A percentile compares a stretch with the other conserved stretches of the same genome.
Evolutionary conservation across 1,140 invertebrate genomes (phyloP).

Genomic region (Camponotus floridanus): DNA sequence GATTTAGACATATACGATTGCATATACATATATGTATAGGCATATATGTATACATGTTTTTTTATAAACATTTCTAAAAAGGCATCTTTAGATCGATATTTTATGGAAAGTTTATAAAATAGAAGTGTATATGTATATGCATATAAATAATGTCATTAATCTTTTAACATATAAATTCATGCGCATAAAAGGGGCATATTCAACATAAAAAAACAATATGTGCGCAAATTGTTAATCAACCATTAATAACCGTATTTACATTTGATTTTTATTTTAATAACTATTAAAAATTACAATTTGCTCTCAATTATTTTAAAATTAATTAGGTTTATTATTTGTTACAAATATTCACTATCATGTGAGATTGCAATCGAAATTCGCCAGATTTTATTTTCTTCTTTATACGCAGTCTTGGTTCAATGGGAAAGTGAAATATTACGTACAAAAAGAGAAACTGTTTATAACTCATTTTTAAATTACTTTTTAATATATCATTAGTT

Average conservation of each 20-base stretch:
- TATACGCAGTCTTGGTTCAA: neutral
- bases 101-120: too few species aligned
- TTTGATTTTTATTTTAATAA: constrained; percentile 10
- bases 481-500: neutral
- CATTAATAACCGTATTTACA: too few species aligned
- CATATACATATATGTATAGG: too few species aligned
- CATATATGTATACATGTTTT: too few species aligned
- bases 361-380: neutral
- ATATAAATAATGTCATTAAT: too few species aligned
- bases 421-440: constrained; percentile 7
- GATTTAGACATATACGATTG: neutral
- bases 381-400: neutral
- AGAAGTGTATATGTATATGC: too few species aligned
- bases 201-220: too few species aligned
- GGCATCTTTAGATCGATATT: too few species aligned
- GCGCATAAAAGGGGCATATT: too few species aligned
- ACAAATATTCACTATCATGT: neutral
- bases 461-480: neutral
- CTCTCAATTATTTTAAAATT: constrained; percentile 7
- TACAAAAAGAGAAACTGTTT: neutral
- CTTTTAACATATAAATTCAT: too few species aligned
- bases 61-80: too few species aligned
- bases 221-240: too few species aligned
- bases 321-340: neutral
- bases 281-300: neutral